phyloP scores from a whole-genome alignment of 2,113 vertebrate species.

The Odocoileus virginianus region DNA sequence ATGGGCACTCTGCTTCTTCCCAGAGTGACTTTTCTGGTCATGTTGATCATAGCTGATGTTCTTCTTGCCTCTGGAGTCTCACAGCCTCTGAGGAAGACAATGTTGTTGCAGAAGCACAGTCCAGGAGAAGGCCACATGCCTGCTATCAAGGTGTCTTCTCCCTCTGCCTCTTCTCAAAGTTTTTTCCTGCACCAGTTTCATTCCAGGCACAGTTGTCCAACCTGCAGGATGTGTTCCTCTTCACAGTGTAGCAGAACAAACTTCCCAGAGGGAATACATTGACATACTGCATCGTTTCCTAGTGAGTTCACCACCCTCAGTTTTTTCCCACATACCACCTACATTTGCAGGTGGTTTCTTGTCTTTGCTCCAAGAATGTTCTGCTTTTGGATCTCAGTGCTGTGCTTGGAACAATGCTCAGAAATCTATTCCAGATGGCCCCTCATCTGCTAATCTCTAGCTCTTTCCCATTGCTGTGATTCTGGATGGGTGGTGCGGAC shows the following conservation, averaged over 20 bases:
- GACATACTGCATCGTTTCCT: not conserved
- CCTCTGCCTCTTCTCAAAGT: not conserved
- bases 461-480: not conserved
- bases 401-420: not conserved
- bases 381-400: not conserved
- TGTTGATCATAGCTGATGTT: no score
- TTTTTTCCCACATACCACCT: not conserved
- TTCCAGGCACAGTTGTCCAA: not conserved
- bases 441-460: not conserved
- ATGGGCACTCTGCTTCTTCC: no score
- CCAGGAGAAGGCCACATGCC: no score
- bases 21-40: no score
- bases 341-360: not conserved
- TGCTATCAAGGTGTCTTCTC: no score
- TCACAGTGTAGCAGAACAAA: not conserved
- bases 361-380: not conserved
- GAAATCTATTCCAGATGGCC: conserved; percentile 33
- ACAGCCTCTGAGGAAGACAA: no score
- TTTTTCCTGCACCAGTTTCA: not conserved
- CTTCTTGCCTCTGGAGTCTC: no score
- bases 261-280: not conserved
- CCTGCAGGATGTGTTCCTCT: not conserved
- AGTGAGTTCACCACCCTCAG: not conserved
- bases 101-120: no score
- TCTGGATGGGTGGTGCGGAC: not conserved